Evolutionary conservation across 2,797 vertebrate species (phyloP).

Genomic region (Pangasius djambal): DNA sequence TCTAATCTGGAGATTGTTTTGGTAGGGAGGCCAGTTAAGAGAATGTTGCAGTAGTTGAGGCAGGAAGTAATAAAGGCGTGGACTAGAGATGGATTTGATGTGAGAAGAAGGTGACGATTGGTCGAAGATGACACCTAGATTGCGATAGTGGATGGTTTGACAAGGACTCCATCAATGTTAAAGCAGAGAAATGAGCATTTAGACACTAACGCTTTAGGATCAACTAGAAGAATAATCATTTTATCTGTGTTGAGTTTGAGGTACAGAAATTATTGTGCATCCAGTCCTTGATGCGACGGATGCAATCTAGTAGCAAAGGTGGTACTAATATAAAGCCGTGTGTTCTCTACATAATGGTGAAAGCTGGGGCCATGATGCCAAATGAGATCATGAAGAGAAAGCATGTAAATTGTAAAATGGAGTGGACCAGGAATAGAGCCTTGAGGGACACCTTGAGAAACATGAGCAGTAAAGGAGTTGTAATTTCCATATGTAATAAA

Average conservation of each 20-base stretch:
- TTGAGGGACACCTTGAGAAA: background rate
- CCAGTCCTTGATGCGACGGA: background rate
- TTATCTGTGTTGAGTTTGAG: background rate
- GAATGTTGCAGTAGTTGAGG: background rate
- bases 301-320: background rate
- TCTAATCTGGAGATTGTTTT: constrained; percentile 1
- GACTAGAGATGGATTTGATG: background rate
- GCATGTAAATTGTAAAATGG: background rate
- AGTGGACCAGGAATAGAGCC: background rate
- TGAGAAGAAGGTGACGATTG: background rate
- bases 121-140: background rate
- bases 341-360: background rate
- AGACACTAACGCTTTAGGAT: too few species aligned
- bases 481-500: background rate
- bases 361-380: background rate
- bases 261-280: background rate
- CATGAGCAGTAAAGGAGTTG: background rate
- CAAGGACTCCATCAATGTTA: background rate
- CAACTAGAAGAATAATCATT: background rate
- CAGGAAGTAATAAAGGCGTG: background rate
- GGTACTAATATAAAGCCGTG: background rate
- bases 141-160: background rate
- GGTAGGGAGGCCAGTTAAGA: background rate
- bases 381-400: background rate
- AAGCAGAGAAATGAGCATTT: background rate